phyloP scores from a whole-genome alignment of 2,113 vertebrate genomes.

The Cavia aperea region DNA sequence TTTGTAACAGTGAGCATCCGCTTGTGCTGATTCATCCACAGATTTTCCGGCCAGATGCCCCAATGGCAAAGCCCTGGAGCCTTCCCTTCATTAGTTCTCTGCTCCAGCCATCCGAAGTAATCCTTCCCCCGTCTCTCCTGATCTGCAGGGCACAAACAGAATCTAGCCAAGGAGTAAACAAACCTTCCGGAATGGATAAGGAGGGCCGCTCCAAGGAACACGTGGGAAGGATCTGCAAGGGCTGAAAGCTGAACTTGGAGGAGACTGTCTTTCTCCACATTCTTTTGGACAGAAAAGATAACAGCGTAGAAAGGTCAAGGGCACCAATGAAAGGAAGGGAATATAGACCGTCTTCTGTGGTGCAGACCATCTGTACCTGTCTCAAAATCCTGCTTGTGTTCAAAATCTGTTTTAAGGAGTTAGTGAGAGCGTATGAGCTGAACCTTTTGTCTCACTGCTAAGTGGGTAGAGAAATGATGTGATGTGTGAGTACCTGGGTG shows the following conservation, averaged over 20 bases:
- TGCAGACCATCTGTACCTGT: background rate
- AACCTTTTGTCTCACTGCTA: background rate
- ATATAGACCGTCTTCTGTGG: background rate
- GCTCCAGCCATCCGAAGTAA: slow-evolving; percentile 63
- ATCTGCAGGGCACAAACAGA: slow-evolving; percentile 41
- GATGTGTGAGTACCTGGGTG: background rate
- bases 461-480: background rate
- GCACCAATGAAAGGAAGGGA: background rate
- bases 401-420: background rate
- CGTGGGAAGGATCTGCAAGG: background rate
- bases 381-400: background rate
- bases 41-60: slow-evolving; percentile 63
- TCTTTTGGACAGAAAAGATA: background rate
- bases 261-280: background rate
- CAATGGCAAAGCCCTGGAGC: slow-evolving; percentile 59
- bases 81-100: slow-evolving; percentile 56
- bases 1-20: slow-evolving; percentile 25
- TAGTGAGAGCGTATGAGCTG: background rate
- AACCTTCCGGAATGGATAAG: background rate
- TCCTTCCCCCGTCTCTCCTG: slow-evolving; percentile 53
- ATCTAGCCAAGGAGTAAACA: slow-evolving; percentile 46
- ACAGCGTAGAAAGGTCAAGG: background rate
- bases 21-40: slow-evolving; percentile 50
- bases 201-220: background rate
- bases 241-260: background rate